A percentile compares a stretch with the other conserved stretches of the same genome.
Conservation (phyloP, 2,113 vertebrate species). For the Nyctereutes procyonoides region DNA sequence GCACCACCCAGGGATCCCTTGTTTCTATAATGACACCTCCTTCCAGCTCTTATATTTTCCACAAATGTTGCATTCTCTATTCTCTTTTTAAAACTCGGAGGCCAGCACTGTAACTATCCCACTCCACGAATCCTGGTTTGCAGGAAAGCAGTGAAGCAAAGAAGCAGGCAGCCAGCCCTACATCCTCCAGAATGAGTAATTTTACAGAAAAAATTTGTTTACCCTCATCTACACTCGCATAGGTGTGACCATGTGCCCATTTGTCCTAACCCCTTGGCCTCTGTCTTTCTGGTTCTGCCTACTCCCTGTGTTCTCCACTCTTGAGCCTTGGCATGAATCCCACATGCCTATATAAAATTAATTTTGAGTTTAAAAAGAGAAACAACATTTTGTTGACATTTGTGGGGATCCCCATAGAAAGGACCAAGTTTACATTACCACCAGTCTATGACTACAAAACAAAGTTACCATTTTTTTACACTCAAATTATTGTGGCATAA, state of each 20-base stretch:
- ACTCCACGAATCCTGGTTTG: rapidly evolving
- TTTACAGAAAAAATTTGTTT: rapidly evolving
- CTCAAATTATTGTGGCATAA: neutral
- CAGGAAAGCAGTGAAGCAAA: neutral
- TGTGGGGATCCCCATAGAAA: neutral
- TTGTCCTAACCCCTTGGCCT: neutral
- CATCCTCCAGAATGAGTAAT: too few relatives aligned
- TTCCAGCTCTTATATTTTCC: neutral
- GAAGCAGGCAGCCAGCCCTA: neutral
- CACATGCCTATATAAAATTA: neutral
- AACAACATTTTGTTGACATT: neutral
- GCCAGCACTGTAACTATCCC: too few relatives aligned
- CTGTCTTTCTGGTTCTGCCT: neutral
- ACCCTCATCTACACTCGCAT: neutral
- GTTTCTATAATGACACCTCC: neutral
- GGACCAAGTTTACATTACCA: neutral
- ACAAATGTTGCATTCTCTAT: neutral
- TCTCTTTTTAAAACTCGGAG: neutral
- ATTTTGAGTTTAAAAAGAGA: conserved; percentile 31
- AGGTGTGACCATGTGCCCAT: neutral
- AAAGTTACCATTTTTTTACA: neutral
- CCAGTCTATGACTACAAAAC: neutral
- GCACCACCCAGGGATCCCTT: too few relatives aligned
- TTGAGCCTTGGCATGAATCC: neutral
- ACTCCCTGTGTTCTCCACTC: neutral